Base-by-base conservation (phyloP, 92 coral and sea anemone species). In the Desmophyllum pertusum region DNA sequence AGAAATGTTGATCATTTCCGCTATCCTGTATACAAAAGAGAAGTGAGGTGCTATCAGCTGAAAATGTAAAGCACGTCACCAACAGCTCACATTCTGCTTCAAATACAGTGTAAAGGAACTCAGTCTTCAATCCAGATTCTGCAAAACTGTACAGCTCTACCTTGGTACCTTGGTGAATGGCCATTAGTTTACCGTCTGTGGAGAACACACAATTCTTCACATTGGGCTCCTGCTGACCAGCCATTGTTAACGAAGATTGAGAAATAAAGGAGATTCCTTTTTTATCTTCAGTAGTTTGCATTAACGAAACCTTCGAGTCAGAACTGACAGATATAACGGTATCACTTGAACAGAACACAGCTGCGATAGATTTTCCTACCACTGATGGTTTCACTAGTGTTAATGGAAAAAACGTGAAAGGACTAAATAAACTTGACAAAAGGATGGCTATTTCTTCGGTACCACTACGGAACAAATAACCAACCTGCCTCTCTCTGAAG, bases 1-100 rank as follows among this genome's bases (percentile, higher is more conserved):
- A 39, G 70, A 57, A 55, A 55, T 37, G 37, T n/a, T 36, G 66
- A 25, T 1, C 4, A 19, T 14, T 37, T 2, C 11, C 9, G 51
- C 13, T 23, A 36, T 57, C 81, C 81, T 57, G 81, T 3, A 38
- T 25, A 55, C 81, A 76, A 36, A 76, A 0, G 14, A 52, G 36
- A 37, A 76, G 81, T 21, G 27, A 53, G 33, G 33, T 53, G 17
- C 69, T 55, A 51, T 76, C 51, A 9, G 50, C 10, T 23, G 81
- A 76, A 57, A 76, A 76, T 4, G 67, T 0, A 4, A 76, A 35
- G 38, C 18, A 25, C 5, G n/a, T n/a, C 17, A 25, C 51, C 66
- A 25, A 38, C 37, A 3, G 3, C 46, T 2, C 63, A 30, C 15
- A 37, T 3, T 53, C 33, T 37, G n/a, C n/a, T n/a, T n/a, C n/a